Evolutionary conservation across 2,888 invertebrate species (phyloP).

Genomic region (Balanococcus diminutus): DNA sequence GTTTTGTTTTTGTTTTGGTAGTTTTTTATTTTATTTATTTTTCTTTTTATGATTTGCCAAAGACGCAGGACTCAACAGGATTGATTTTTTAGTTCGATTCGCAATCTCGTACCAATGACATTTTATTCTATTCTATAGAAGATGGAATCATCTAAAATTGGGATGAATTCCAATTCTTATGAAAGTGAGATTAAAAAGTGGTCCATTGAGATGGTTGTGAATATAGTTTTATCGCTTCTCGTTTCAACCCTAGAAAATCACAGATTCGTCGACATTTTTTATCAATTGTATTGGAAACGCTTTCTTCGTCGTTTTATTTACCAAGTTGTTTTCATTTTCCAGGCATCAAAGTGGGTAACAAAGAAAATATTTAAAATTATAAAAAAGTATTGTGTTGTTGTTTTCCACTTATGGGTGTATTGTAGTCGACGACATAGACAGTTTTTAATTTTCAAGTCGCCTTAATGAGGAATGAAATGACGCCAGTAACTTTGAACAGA

Average conservation of each 20-base stretch:
- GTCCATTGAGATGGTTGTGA: background rate
- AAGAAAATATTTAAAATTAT: background rate
- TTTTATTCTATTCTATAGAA: background rate
- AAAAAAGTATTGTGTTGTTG: background rate
- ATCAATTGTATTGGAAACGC: background rate
- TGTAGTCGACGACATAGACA: background rate
- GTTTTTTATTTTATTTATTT: conserved; percentile 10
- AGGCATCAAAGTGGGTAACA: background rate
- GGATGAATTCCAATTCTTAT: background rate
- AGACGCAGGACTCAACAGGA: background rate
- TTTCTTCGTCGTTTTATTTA: background rate
- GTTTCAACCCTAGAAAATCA: background rate
- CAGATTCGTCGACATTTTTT: background rate
- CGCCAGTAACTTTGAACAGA: background rate
- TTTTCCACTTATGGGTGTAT: background rate
- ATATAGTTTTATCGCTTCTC: background rate
- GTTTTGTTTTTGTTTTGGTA: background rate
- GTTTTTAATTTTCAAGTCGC: background rate
- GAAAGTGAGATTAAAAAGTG: background rate
- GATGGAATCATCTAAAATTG: background rate
- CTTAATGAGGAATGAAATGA: background rate
- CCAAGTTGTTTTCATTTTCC: background rate
- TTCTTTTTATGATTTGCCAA: background rate
- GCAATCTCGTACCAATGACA: background rate
- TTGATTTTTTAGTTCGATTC: background rate